phyloP scores from a whole-genome alignment of 2,888 invertebrate genomes.

The Ichneumon xanthorius region DNA sequence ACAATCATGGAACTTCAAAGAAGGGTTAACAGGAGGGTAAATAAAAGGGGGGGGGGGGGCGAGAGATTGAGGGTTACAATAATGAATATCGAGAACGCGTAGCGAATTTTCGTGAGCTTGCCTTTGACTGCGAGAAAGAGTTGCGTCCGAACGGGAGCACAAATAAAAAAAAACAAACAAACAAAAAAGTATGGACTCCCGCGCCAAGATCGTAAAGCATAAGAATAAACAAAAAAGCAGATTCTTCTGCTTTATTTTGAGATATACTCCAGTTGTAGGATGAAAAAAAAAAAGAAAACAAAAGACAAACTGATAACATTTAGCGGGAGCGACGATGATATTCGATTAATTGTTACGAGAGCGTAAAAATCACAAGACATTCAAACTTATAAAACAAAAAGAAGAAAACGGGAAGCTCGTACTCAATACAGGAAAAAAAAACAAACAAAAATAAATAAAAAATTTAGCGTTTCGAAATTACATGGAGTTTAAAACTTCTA shows the following conservation, averaged over 20 bases:
- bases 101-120: slow-evolving; percentile 65
- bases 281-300: slow-evolving; percentile 68
- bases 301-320: slow-evolving; percentile 71
- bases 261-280: slow-evolving; percentile 78
- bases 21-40: slow-evolving; percentile 22
- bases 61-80: slow-evolving; percentile 37
- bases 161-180: slow-evolving; percentile 67
- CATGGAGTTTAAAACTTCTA: slow-evolving; percentile 72
- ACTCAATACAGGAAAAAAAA: slow-evolving; percentile 54
- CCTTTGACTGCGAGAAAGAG: slow-evolving; percentile 68
- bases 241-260: slow-evolving; percentile 79
- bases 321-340: slow-evolving; percentile 77
- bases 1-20: slow-evolving; percentile 68
- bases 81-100: slow-evolving; percentile 61
- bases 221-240: slow-evolving; percentile 75
- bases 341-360: slow-evolving; percentile 83
- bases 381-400: slow-evolving; percentile 67
- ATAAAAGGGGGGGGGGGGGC: not conserved
- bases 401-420: slow-evolving; percentile 59
- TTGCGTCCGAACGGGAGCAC: slow-evolving; percentile 67
- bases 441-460: slow-evolving; percentile 58
- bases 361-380: slow-evolving; percentile 84
- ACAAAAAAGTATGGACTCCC: slow-evolving; percentile 74
- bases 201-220: slow-evolving; percentile 78
- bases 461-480: slow-evolving; percentile 70